Evolutionary conservation across 2,113 vertebrate species (phyloP).

Genomic region (Actenoides lindsayi): DNA sequence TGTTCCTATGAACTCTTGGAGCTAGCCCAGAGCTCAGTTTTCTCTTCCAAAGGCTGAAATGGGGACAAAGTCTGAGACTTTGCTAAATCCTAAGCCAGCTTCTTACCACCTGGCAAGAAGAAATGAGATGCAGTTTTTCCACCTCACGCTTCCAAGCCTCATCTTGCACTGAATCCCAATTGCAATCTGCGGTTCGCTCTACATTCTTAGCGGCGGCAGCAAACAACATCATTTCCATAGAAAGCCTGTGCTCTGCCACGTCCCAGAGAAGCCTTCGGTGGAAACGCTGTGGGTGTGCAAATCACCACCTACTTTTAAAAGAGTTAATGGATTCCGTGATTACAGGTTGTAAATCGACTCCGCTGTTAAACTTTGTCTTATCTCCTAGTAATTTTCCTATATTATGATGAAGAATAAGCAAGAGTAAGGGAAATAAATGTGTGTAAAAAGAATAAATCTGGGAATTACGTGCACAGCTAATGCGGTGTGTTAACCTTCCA

Average conservation of each 20-base stretch:
- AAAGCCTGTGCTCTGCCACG: neutral
- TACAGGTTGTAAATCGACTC: neutral
- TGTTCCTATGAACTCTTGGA: neutral
- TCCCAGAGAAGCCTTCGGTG: neutral
- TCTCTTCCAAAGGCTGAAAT: neutral
- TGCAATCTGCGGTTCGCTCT: conserved; percentile 47
- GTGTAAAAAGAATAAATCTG: neutral
- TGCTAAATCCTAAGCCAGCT: neutral
- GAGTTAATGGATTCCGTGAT: neutral
- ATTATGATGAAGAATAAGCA: neutral
- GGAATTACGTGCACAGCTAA: neutral
- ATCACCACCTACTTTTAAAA: neutral
- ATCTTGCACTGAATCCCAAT: conserved; percentile 58
- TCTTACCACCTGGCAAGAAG: conserved; percentile 33
- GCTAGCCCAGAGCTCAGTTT: neutral
- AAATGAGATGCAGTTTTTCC: neutral
- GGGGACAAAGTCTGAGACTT: neutral
- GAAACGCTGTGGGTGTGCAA: neutral
- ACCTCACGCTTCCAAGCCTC: conserved; percentile 31
- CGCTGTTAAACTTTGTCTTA: too few relatives aligned
- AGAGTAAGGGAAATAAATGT: neutral
- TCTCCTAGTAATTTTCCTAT: fast-evolving
- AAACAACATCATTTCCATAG: conserved; percentile 34
- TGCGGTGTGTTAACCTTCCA: neutral
- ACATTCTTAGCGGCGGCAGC: neutral